A percentile compares a stretch with the other conserved stretches of the same genome.
phyloP scores from a whole-genome alignment of 1,140 invertebrate species.

The Bombus waltoni region DNA sequence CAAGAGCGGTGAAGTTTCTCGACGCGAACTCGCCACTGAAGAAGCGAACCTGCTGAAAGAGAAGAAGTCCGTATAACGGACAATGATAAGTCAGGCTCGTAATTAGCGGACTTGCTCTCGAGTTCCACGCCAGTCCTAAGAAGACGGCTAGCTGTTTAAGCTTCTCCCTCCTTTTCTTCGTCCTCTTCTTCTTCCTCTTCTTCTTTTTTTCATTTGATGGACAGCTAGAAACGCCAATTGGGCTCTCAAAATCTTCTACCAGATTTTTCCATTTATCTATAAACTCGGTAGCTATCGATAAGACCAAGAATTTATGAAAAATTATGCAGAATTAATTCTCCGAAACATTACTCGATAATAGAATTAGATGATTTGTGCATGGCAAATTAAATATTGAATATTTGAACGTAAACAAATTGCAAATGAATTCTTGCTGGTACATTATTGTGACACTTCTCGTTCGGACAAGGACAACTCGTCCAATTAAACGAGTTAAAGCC shows the following conservation, averaged over 20 bases:
- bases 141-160: background rate
- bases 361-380: background rate
- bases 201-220: background rate
- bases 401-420: background rate
- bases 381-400: background rate
- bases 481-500: slow-evolving; percentile 1
- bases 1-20: slow-evolving; percentile 39
- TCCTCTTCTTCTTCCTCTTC: background rate
- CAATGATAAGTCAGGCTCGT: slow-evolving; percentile 61
- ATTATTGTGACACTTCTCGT: background rate
- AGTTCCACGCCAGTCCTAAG: background rate
- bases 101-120: slow-evolving; percentile 55
- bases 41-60: slow-evolving; percentile 6
- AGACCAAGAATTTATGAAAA: background rate
- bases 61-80: slow-evolving; percentile 41
- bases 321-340: background rate
- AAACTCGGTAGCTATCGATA: background rate
- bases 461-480: background rate
- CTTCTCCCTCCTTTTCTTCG: background rate
- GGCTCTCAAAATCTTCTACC: background rate
- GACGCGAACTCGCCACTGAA: background rate
- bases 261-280: too few relatives aligned
- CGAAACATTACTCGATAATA: background rate
- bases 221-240: background rate
- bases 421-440: background rate